Evolutionary conservation across 2,797 vertebrate genomes (phyloP), one percentile per base, ranked within the genome.

Genomic region (Poecilia velifera): DNA sequence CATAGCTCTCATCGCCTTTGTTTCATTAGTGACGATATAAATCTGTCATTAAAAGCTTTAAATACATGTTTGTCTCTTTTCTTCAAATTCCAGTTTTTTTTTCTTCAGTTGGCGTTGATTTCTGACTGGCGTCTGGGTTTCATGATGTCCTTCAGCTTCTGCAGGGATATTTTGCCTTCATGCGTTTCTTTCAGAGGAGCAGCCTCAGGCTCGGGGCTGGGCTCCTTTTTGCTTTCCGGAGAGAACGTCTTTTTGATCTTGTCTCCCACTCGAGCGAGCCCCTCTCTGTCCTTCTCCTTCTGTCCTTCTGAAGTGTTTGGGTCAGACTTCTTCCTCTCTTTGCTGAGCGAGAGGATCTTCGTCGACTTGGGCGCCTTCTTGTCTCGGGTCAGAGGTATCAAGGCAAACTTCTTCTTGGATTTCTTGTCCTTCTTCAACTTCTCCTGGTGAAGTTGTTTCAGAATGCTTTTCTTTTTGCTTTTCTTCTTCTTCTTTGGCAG

Each of bases 401-500:
- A 41, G 1, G 89, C 86, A 62, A 77, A 72, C 62, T 59, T 92
- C 79, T 74, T 90, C 74, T 86, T 70, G 18, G 76, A 79, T 22
- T 20, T 43, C 22, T 88, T 88, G 72, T 72, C 76, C 76, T 46
- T 86, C 83, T 45, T 90, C 46, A 12, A 57, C 9, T 84, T 85
- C 14, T 80, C 74, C 70, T 84, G 34, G 20, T 74, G 79, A 62
- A 92, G 75, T 68, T 82, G 88, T 0, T 74, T 53, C 12, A 55
- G n/a, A n/a, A 55, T 0, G 0, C 53, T 76, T 47, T 79, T 87
- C 74, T 51, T 89, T 72, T 57, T 93, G 36, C 0, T 77, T 85
- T 89, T 93, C 76, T 88, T 62, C 57, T 22, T 4, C 1, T 55
- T 91, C 0, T 4, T 25, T 6, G 81, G 88, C 25, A 92, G 79